Evolutionary conservation across 1,140 invertebrate species (phyloP).

Genomic region (Cyrtorhinus lividipennis): DNA sequence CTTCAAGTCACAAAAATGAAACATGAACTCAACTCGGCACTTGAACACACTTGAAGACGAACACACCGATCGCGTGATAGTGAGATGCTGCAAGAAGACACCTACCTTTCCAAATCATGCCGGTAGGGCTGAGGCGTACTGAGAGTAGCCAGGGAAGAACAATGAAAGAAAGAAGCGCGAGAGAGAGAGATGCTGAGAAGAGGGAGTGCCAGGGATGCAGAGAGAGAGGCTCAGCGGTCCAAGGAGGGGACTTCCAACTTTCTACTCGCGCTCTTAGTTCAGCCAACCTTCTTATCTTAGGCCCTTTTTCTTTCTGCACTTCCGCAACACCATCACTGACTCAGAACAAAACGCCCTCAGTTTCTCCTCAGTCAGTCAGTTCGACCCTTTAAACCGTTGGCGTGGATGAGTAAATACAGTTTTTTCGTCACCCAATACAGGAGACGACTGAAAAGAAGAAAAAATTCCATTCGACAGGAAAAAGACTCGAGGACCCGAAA

Average conservation of each 20-base stretch:
- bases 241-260: conserved; percentile 3
- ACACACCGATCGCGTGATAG: background rate
- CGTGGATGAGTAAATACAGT: background rate
- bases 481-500: background rate
- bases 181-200: background rate
- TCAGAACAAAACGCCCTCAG: conserved; percentile 11
- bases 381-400: conserved; percentile 3
- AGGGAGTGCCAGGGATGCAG: background rate
- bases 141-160: conserved; percentile 1
- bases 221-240: background rate
- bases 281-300: conserved; percentile 11
- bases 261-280: conserved; percentile 19
- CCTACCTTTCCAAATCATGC: conserved; percentile 18
- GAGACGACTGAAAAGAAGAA: background rate
- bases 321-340: conserved; percentile 1
- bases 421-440: background rate
- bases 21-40: background rate
- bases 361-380: conserved; percentile 5
- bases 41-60: background rate
- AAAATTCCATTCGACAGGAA: too few species aligned
- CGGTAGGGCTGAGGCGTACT: background rate
- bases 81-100: background rate
- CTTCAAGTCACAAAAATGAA: background rate
- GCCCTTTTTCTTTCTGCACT: conserved; percentile 9
- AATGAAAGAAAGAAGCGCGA: conserved; percentile 10